Percentiles rank a stretch among this genome's conserved stretches.
phyloP scores from a whole-genome alignment of 2,113 vertebrate genomes.

The Sarotherodon lohbergeri region DNA sequence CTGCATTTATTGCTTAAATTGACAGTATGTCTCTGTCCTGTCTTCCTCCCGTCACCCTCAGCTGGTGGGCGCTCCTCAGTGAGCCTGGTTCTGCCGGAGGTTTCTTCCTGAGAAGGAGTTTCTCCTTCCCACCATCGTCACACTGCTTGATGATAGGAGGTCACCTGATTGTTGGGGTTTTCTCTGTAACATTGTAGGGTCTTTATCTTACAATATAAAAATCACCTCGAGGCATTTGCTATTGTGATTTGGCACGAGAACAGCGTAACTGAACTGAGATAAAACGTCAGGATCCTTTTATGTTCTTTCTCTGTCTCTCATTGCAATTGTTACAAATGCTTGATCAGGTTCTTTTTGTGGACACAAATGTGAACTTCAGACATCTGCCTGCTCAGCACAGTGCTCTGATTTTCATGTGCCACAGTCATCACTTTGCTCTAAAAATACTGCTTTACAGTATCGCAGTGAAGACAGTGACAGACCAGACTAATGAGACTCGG shows the following conservation, averaged over 20 bases:
- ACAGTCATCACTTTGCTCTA: neutral
- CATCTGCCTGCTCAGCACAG: neutral
- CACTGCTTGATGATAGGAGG: neutral
- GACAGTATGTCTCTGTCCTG: no score
- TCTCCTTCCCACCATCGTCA: neutral
- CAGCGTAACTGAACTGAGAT: neutral
- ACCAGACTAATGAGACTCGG: neutral
- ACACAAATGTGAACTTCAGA: neutral
- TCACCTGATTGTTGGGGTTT: neutral
- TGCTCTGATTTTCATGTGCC: neutral
- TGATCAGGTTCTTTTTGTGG: neutral
- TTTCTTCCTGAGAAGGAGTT: neutral
- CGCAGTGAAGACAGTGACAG: neutral
- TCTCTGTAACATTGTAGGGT: neutral
- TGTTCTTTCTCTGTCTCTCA: accelerated
- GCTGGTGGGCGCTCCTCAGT: no score
- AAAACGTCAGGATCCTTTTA: accelerated
- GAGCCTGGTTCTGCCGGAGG: no score
- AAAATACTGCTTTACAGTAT: neutral
- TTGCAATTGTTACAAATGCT: neutral
- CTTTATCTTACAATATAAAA: neutral
- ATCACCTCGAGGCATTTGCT: neutral
- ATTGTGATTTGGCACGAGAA: neutral
- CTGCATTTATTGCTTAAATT: no score
- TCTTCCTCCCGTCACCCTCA: no score